phyloP scores from a whole-genome alignment of 37 sponge, comb jelly and placozoan genomes.

The Bolinopsis microptera region DNA sequence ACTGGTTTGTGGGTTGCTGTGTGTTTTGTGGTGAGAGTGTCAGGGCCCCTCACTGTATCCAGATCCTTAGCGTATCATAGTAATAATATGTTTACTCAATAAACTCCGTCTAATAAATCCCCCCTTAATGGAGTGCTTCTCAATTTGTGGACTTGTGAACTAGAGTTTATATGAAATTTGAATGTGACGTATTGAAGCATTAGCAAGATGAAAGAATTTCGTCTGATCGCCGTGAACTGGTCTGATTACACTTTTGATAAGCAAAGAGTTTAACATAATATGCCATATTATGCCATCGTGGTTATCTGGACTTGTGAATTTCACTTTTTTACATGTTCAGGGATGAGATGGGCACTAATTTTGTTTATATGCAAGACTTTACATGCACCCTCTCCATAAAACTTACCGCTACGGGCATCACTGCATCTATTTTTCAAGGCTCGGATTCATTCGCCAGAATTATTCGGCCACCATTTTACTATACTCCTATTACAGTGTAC shows the following conservation, averaged over 20 bases:
- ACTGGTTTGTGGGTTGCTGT: too few species aligned
- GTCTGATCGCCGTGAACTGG: neutral
- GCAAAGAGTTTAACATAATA: neutral
- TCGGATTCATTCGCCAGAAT: too few species aligned
- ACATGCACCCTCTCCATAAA: neutral
- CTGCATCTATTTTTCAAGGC: neutral
- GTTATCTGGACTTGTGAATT: neutral
- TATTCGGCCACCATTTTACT: too few species aligned
- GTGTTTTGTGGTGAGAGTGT: too few species aligned
- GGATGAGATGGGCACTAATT: neutral
- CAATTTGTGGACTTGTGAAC: neutral
- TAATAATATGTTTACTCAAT: neutral
- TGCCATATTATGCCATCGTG: neutral
- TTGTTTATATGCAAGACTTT: neutral
- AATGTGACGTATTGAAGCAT: neutral
- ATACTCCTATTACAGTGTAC: too few species aligned
- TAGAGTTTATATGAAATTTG: neutral
- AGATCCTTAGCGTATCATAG: too few species aligned
- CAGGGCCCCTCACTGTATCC: too few species aligned
- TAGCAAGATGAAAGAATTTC: neutral
- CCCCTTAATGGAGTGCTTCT: neutral
- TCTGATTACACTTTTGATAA: neutral
- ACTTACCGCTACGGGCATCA: neutral
- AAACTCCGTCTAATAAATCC: neutral
- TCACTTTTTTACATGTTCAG: neutral